phyloP scores from a whole-genome alignment of 2,888 invertebrate species.

The Entomobrya proxima region DNA sequence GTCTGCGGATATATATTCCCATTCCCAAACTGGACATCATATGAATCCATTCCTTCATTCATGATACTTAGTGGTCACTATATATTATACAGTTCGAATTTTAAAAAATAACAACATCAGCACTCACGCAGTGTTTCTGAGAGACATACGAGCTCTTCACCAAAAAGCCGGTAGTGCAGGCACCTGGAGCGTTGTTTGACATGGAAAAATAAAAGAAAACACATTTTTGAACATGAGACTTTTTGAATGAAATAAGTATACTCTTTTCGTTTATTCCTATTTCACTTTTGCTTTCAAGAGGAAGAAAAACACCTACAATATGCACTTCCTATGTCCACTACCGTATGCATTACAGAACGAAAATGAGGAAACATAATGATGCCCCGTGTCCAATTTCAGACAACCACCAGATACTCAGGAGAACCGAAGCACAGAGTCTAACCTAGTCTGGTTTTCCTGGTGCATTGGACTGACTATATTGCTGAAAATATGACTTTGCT shows the following conservation, averaged over 20 bases:
- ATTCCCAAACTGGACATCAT: not conserved
- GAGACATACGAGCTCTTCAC: conserved; percentile 48
- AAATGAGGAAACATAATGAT: conserved; percentile 41
- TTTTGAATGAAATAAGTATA: conserved; percentile 42
- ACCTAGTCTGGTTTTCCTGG: not conserved
- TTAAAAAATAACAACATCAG: conserved; percentile 54
- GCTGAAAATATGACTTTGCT: conserved; percentile 29
- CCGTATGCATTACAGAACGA: not conserved
- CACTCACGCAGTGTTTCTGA: conserved; percentile 56
- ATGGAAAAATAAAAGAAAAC: conserved; percentile 49
- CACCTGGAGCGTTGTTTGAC: conserved; percentile 61
- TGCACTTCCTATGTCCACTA: conserved; percentile 37
- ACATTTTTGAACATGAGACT: conserved; percentile 42
- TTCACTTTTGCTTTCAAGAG: not conserved
- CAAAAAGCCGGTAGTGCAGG: conserved; percentile 46
- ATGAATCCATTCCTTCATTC: not conserved
- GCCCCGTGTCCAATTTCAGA: conserved; percentile 42
- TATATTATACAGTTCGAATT: too few species aligned
- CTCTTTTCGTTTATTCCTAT: not conserved
- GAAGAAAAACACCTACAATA: not conserved
- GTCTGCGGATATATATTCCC: not conserved
- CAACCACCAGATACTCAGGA: not conserved
- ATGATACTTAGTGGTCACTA: conserved; percentile 38
- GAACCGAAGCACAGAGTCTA: too few species aligned
- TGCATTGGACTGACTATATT: too few species aligned